Conservation (phyloP, 2,113 vertebrate genomes). For the Eudyptes chrysolophus region DNA sequence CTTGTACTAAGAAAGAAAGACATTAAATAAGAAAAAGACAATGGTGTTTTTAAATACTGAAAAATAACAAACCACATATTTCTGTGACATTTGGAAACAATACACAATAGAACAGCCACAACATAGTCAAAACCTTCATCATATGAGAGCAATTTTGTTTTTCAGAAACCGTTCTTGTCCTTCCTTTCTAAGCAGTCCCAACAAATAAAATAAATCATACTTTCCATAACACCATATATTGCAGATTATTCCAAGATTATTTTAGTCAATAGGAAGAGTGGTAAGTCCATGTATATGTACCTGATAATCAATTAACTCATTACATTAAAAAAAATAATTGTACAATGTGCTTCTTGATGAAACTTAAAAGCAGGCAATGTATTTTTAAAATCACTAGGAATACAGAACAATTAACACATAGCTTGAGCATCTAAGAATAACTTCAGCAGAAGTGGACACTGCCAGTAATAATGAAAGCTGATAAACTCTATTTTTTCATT, state of each 20-base stretch:
- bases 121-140: neutral
- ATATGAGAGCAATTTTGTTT: neutral
- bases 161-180: neutral
- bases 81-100: neutral
- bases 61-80: neutral
- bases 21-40: neutral
- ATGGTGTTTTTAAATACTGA: neutral
- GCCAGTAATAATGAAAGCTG: neutral
- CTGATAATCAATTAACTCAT: neutral
- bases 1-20: neutral
- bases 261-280: neutral
- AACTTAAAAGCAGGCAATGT: neutral
- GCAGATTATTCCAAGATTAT: neutral
- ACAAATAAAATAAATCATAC: neutral
- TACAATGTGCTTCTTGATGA: neutral
- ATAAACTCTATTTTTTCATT: neutral
- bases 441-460: neutral
- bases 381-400: neutral
- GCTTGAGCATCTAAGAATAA: neutral
- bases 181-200: neutral
- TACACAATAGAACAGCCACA: neutral
- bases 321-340: neutral
- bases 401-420: neutral
- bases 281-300: neutral
- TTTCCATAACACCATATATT: neutral